Evolutionary conservation across 2,113 vertebrate species (phyloP), one percentile per base, ranked within the genome.

Genomic region (Rhea americana): DNA sequence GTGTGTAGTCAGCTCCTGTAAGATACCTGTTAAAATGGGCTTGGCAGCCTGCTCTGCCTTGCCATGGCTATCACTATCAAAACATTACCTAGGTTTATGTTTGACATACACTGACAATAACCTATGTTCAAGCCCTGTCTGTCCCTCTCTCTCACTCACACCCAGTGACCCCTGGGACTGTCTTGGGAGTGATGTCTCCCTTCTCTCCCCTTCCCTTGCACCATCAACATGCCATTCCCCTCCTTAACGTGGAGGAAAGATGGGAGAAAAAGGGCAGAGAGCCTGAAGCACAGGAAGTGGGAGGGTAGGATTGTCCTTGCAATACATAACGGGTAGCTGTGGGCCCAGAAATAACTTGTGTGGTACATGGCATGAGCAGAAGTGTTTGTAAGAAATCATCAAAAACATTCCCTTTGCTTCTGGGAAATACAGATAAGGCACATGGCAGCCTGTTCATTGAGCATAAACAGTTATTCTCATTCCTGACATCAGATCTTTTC

Each of bases 301-400:
- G n/a, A 66, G 16, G 21, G n/a, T 12, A 9, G 2, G 63, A 89
- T 67, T 41, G 76, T 19, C 50, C 39, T 45, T 67, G 24, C 41
- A 63, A 2, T 7, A 51, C 0, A 2, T 17, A 67, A 37, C 35
- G 70, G 59, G 75, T 66, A 89, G 66, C 67, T 82, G 80, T 4
- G 25, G 83, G 78, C 83, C 81, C 61, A 70, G 80, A 80, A 83
- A 66, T 53, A 56, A 86, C 15, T 9, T 28, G 50, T 26, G 19
- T 24, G 13, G 51, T 7, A n/a, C 0, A 0, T 5, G 66, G 47
- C 1, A 25, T 22, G 39, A 94, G 61, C 59, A 19, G 1, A 48
- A 85, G 37, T 0, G 8, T 50, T 50, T 65, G 75, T 58, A 70
- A 81, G 80, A 70, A 67, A 59, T 1, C 8, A 53, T 55, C 76